phyloP scores from a whole-genome alignment of 2,797 vertebrate species.

The Lutjanus campechanus region DNA sequence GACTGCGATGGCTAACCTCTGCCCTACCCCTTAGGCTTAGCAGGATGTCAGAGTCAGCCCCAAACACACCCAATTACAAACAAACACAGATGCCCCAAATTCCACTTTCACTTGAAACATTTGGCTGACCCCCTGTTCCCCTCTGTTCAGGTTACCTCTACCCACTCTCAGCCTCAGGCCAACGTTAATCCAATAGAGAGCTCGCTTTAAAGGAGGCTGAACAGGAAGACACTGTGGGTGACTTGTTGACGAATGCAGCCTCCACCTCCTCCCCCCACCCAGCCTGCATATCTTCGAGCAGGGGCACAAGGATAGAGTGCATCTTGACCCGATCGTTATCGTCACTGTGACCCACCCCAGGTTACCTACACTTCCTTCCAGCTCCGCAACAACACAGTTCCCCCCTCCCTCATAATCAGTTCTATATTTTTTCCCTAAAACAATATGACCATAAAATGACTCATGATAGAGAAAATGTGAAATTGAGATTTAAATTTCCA shows the following conservation, averaged over 20 bases:
- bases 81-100: constrained; percentile 85
- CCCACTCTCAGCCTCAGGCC: constrained; percentile 72
- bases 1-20: constrained; percentile 75
- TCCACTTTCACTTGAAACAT: constrained; percentile 86
- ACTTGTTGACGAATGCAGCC: constrained; percentile 44
- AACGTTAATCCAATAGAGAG: constrained; percentile 80
- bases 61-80: constrained; percentile 82
- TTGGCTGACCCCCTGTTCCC: constrained; percentile 70
- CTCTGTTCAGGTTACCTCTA: constrained; percentile 75
- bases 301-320: constrained; percentile 14
- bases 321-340: constrained; percentile 49
- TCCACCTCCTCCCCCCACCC: constrained; percentile 18
- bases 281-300: constrained; percentile 27
- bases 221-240: constrained; percentile 73
- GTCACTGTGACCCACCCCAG: constrained; percentile 7
- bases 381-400: constrained; percentile 8
- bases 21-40: constrained; percentile 77
- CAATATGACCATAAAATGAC: not conserved
- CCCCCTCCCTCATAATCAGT: not conserved
- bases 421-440: constrained; percentile 4
- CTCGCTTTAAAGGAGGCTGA: constrained; percentile 67
- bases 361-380: constrained; percentile 29
- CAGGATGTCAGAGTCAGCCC: constrained; percentile 81
- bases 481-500: not conserved
- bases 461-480: constrained; percentile 6